A percentile compares a stretch with the other conserved stretches of the same genome.
phyloP scores from a whole-genome alignment of 2,797 vertebrate genomes.

The Sebastes alutus region DNA sequence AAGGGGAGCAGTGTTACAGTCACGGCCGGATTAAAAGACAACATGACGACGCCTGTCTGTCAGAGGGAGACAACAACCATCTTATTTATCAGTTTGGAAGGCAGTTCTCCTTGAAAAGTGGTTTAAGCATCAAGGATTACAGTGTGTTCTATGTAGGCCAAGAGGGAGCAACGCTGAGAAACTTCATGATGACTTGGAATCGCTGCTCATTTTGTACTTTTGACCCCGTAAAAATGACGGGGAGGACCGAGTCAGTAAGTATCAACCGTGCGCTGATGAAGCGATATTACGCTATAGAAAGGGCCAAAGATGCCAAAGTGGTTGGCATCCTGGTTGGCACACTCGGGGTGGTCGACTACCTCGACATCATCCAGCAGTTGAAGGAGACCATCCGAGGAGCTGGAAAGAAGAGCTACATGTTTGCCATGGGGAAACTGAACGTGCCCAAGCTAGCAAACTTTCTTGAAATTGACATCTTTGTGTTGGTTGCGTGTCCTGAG shows the following conservation, averaged over 20 bases:
- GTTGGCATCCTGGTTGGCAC: conserved; percentile 95
- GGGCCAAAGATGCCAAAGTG: conserved; percentile 90
- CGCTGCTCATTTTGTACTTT: conserved; percentile 88
- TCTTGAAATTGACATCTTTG: conserved; percentile 93
- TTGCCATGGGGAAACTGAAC: conserved; percentile 94
- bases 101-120: conserved; percentile 68
- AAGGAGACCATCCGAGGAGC: conserved; percentile 83
- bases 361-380: conserved; percentile 87
- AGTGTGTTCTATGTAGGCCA: conserved; percentile 83
- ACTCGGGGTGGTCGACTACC: conserved; percentile 87
- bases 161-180: conserved; percentile 84
- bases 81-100: conserved; percentile 79
- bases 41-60: neutral
- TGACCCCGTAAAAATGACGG: conserved; percentile 79
- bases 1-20: conserved; percentile 66
- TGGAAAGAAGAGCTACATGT: conserved; percentile 93
- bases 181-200: conserved; percentile 94
- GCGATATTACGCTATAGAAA: conserved; percentile 91
- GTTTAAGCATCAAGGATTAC: conserved; percentile 69
- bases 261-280: conserved; percentile 89
- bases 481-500: conserved; percentile 93
- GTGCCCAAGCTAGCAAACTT: conserved; percentile 97
- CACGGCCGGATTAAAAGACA: conserved; percentile 29
- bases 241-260: conserved; percentile 81
- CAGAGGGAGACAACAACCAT: conserved; percentile 14